Conservation (phyloP, 2,113 vertebrate genomes). For the Motacilla tschutschensis region DNA sequence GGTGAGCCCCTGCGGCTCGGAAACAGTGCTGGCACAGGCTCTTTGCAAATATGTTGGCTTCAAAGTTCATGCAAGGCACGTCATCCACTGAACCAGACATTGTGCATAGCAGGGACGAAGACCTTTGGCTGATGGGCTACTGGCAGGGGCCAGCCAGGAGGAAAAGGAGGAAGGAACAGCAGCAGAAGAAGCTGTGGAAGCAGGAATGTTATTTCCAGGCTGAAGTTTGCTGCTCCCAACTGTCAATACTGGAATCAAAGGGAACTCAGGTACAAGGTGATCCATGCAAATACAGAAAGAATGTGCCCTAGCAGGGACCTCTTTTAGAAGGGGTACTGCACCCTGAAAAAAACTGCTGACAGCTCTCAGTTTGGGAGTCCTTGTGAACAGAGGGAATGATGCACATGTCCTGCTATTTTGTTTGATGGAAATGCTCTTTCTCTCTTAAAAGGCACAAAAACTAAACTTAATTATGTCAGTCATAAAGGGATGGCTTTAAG, state of each 20-base stretch:
- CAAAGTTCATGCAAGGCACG: constrained; percentile 73
- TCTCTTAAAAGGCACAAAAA: not conserved
- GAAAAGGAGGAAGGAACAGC: not conserved
- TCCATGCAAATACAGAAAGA: not conserved
- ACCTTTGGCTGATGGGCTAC: not conserved
- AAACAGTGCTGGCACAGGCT: constrained; percentile 84
- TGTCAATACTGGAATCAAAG: not conserved
- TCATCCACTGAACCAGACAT: constrained; percentile 73
- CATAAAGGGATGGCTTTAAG: not conserved
- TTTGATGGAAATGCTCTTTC: not conserved
- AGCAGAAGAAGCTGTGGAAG: constrained; percentile 25
- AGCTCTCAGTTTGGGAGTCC: not conserved
- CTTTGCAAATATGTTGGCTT: constrained; percentile 84
- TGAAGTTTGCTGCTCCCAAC: not conserved
- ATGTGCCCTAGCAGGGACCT: not conserved
- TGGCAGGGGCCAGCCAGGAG: not conserved
- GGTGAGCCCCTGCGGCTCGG: constrained; percentile 72
- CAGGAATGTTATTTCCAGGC: not conserved
- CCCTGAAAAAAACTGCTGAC: not conserved
- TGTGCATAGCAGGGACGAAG: constrained; percentile 25
- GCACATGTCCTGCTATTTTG: not conserved
- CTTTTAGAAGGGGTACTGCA: not conserved
- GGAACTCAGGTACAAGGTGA: not conserved
- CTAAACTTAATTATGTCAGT: not conserved
- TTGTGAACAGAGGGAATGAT: not conserved